Base-by-base conservation (phyloP, 2,797 vertebrate species). In the Hypotaenidia philippensis region DNA sequence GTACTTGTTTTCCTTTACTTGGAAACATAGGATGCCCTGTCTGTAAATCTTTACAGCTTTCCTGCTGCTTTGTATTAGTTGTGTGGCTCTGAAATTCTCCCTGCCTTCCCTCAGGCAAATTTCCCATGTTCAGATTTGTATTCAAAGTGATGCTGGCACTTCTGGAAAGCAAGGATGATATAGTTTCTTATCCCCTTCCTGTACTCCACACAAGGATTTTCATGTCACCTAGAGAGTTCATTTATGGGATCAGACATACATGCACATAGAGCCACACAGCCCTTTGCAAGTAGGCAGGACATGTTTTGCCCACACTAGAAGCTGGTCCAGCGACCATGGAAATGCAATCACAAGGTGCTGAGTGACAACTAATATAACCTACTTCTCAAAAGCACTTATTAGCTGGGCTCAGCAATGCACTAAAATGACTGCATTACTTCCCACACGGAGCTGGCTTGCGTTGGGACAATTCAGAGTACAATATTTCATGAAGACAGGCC, bases 311-410 rank as follows among this genome's bases (percentile, higher is more conserved):
- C 55, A 63, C 47, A 70, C 22, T 90, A 47, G 36, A 89, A 40
- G 72, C 32, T 56, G 49, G 55, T 90, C 55, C 52, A 91, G 45
- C 40, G 76, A 47, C 74, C 81, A 89, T 84, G 88, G 94, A 93
- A 96, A 96, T 84, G 31, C 50, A 93, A 95, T 95, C 77, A 90
- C 41, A 88, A 92, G 80, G 85, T 94, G 91, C 59, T 94, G 91
- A 95, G 90, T 95, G 88, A 79, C 70, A 94, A 76, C 77, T 69
- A 86, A 95, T 90, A 94, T 76, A 93, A 89, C 72, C 63, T 86
- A 3, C 83, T 90, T 83, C 80, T 90, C 66, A 90, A 94, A 93
- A 95, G 22, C 1, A 1, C 83, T 52, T 90, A 52, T 59, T 84
- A 94, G 44, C 66, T 94, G 74, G 83, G 53, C 69, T 97, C 61